Evolutionary conservation across 1,140 invertebrate genomes (phyloP).

Genomic region (Drosophila insularis): DNA sequence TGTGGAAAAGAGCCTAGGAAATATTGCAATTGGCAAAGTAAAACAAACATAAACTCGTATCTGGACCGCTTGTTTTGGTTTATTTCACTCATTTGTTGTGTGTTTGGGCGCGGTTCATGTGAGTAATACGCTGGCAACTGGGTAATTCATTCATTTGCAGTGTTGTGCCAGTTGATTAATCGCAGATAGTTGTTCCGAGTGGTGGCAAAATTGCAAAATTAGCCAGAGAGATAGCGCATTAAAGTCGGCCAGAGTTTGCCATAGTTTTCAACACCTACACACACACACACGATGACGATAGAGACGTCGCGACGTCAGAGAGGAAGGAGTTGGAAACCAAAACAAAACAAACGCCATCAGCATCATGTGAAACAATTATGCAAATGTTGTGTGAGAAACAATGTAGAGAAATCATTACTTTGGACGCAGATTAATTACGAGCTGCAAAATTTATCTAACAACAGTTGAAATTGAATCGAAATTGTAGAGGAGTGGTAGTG

Average conservation of each 20-base stretch:
- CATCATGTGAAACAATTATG: conserved; percentile 69
- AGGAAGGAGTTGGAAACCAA: too few species aligned
- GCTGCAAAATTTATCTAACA: conserved; percentile 52
- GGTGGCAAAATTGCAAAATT: conserved; percentile 64
- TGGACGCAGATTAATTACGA: conserved; percentile 73
- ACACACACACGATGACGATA: not conserved
- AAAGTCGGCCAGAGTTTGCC: conserved; percentile 25
- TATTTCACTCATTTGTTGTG: conserved; percentile 31
- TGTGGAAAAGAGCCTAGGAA: conserved; percentile 62
- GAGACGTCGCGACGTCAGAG: too few species aligned
- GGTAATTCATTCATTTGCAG: conserved; percentile 12
- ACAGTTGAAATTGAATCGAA: conserved; percentile 28
- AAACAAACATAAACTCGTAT: conserved; percentile 46
- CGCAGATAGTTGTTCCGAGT: conserved; percentile 60
- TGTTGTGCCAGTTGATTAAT: conserved; percentile 68
- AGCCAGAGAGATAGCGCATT: conserved; percentile 56
- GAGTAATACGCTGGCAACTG: conserved; percentile 61
- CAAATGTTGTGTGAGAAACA: conserved; percentile 70
- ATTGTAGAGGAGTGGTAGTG: conserved; percentile 2
- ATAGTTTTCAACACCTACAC: conserved; percentile 67
- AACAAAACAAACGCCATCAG: conserved; percentile 7
- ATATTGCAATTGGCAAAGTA: conserved; percentile 24
- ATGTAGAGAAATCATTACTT: conserved; percentile 71
- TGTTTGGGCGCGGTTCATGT: conserved; percentile 62
- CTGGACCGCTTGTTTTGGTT: not conserved